These are phyloP conservation scores for Slavum lentiscoides DNA, from an alignment of 2,888 invertebrate species.

Conservation along the genomic window DNA sequence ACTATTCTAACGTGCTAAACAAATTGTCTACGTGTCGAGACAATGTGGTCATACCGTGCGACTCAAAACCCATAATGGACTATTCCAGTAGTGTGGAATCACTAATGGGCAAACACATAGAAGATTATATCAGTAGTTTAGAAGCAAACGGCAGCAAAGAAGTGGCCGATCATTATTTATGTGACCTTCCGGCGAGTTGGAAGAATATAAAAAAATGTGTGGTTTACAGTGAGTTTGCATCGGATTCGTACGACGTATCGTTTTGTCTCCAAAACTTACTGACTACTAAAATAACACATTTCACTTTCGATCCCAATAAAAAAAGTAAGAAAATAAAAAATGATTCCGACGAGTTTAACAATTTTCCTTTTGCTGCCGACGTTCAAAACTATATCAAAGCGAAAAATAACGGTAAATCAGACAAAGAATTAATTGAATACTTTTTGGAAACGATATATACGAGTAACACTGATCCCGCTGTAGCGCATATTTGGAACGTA, in stretches of 20 bases:
- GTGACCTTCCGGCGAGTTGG: constrained; percentile 19
- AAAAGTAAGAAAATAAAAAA: neutral
- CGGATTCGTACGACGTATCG: constrained; percentile 38
- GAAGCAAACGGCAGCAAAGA: constrained; percentile 13
- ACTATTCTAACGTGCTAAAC: constrained; percentile 28
- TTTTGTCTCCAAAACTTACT: constrained; percentile 45
- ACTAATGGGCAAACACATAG: constrained; percentile 33
- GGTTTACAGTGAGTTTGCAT: constrained; percentile 40
- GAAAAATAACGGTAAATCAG: neutral
- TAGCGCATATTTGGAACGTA: constrained; percentile 44
- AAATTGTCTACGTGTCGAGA: constrained; percentile 19
- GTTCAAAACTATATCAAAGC: constrained; percentile 20
- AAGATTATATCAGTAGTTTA: constrained; percentile 41
- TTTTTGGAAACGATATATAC: constrained; percentile 28
- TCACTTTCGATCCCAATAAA: constrained; percentile 10
- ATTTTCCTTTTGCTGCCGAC: constrained; percentile 26
- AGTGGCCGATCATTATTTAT: neutral
- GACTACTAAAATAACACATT: constrained; percentile 1
- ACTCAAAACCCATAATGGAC: constrained; percentile 42
- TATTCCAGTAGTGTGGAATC: constrained; percentile 50
- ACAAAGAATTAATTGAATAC: constrained; percentile 22
- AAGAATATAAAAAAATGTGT: constrained; percentile 32
- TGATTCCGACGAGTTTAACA: neutral
- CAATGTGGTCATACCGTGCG: neutral
- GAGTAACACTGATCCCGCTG: neutral